A percentile compares a stretch with the other conserved stretches of the same genome.
These are phyloP conservation scores for Drosophila recens DNA, from an alignment of 2,888 invertebrate genomes.

Conservation along the genomic window DNA sequence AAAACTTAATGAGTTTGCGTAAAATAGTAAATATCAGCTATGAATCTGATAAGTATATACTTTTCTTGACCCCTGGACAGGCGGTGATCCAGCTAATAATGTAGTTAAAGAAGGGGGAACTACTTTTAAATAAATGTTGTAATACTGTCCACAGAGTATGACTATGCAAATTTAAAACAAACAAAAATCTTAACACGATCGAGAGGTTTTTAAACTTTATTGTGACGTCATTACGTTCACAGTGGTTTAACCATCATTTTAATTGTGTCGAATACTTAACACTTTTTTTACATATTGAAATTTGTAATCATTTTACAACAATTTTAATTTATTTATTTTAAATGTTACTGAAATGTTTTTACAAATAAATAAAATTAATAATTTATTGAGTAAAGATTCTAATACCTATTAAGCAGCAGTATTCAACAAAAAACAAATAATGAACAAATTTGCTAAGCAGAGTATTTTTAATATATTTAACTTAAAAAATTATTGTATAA, in stretches of 20 bases:
- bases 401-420: too few relatives aligned
- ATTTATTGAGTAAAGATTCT: too few relatives aligned
- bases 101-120: not conserved
- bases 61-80: constrained; percentile 37
- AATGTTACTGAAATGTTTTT: too few relatives aligned
- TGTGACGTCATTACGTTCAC: constrained; percentile 26
- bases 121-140: constrained; percentile 1
- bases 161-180: constrained; percentile 35
- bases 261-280: not conserved
- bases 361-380: too few relatives aligned
- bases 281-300: not conserved
- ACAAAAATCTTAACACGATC: constrained; percentile 4
- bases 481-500: not conserved
- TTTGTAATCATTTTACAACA: too few relatives aligned
- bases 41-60: not conserved
- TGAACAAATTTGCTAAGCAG: too few relatives aligned
- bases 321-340: too few relatives aligned
- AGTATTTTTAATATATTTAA: too few relatives aligned
- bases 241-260: not conserved
- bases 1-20: too few relatives aligned
- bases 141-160: constrained; percentile 20
- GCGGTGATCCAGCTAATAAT: constrained; percentile 18
- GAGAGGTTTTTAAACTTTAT: constrained; percentile 6
- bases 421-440: too few relatives aligned
- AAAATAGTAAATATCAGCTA: constrained; percentile 18